Conservation (phyloP, 1,140 invertebrate genomes). For the Drosophila saltans region DNA sequence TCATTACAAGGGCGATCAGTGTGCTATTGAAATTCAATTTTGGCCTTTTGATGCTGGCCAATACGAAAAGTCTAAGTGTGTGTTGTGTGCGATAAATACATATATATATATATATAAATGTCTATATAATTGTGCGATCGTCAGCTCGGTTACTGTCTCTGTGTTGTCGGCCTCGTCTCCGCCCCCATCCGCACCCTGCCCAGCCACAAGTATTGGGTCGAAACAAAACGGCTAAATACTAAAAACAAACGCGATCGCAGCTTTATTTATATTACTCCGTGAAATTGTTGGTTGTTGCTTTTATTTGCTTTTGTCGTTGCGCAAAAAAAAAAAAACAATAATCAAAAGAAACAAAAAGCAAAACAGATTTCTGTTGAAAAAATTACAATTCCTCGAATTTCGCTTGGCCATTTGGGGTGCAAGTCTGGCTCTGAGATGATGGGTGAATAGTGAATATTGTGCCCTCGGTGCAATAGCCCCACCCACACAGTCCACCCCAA, state of each 20-base stretch:
- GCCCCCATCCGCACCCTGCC: neutral
- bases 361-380: slow-evolving; percentile 3
- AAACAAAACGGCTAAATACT: slow-evolving; percentile 10
- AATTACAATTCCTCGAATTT: slow-evolving; percentile 14
- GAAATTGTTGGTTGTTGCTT: slow-evolving; percentile 13
- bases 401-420: slow-evolving; percentile 10
- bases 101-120: neutral
- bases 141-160: slow-evolving; percentile 10
- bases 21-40: slow-evolving; percentile 6
- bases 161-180: slow-evolving; percentile 19
- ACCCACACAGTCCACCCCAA: neutral
- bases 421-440: slow-evolving; percentile 4
- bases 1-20: slow-evolving; percentile 17
- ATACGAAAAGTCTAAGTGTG: slow-evolving; percentile 16
- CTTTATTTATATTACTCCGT: slow-evolving; percentile 7
- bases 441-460: neutral
- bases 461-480: slow-evolving; percentile 3
- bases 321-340: neutral
- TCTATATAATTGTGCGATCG: slow-evolving; percentile 7
- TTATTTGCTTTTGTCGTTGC: slow-evolving; percentile 11
- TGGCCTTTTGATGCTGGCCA: slow-evolving; percentile 27
- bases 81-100: neutral
- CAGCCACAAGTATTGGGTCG: neutral
- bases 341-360: neutral
- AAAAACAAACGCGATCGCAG: slow-evolving; percentile 22